Conservation (phyloP, 2,888 invertebrate species). For the Cheiracanthium punctorium region DNA sequence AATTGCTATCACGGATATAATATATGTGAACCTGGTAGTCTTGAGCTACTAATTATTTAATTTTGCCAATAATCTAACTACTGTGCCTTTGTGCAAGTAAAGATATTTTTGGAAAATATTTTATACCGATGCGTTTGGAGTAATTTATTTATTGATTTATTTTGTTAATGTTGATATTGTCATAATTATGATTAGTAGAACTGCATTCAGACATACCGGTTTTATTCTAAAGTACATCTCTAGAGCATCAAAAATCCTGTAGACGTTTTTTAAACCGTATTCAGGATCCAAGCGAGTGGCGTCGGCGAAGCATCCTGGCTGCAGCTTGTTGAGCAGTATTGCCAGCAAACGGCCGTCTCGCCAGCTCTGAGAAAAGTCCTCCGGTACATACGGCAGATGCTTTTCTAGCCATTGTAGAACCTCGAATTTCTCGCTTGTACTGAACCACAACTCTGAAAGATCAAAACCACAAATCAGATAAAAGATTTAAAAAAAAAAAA, state of each 20-base stretch:
- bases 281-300: slow-evolving; percentile 74
- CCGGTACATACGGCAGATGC: slow-evolving; percentile 33
- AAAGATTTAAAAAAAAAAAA: not conserved
- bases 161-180: too few species aligned
- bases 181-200: too few species aligned
- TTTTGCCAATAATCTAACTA: too few species aligned
- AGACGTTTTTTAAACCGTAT: slow-evolving; percentile 75
- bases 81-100: too few species aligned
- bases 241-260: slow-evolving; percentile 75
- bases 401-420: slow-evolving; percentile 63
- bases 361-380: slow-evolving; percentile 75
- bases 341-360: slow-evolving; percentile 76
- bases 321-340: slow-evolving; percentile 75
- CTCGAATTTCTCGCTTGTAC: slow-evolving; percentile 22
- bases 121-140: too few species aligned
- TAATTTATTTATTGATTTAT: too few species aligned
- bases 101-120: too few species aligned
- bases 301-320: slow-evolving; percentile 76
- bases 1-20: too few species aligned
- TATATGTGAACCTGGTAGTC: too few species aligned
- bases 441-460: slow-evolving; percentile 28
- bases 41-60: too few species aligned
- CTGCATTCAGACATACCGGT: too few species aligned
- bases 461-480: not conserved
- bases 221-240: slow-evolving; percentile 74